Percentiles rank a stretch among this genome's conserved stretches.
phyloP scores from a whole-genome alignment of 2,113 vertebrate genomes.

The Forbesichthys agassizii region DNA sequence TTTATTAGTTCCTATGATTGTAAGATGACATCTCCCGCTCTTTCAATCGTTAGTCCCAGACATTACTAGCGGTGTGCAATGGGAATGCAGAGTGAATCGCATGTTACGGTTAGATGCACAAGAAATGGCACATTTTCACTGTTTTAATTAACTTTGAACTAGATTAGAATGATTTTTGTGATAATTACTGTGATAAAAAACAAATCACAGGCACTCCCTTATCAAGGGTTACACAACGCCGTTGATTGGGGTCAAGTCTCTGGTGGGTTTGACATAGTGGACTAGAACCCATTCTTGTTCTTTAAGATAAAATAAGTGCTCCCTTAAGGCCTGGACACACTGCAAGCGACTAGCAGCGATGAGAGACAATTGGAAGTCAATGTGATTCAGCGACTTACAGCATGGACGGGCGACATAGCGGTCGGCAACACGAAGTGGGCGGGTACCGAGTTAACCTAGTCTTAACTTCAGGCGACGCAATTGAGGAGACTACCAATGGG shows the following conservation, averaged over 20 bases:
- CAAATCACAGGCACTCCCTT: slow-evolving; percentile 23
- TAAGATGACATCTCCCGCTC: not conserved
- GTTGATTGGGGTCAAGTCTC: slow-evolving; percentile 48
- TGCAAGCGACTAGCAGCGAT: not conserved
- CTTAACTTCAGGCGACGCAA: too few species aligned
- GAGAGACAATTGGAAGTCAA: too few species aligned
- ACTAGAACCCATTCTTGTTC: not conserved
- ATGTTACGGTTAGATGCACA: not conserved
- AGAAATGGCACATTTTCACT: slow-evolving; percentile 14
- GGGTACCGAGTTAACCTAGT: too few species aligned
- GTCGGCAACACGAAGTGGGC: too few species aligned
- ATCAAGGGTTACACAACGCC: slow-evolving; percentile 18
- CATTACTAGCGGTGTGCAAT: not conserved
- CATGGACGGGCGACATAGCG: too few species aligned
- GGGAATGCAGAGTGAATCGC: not conserved
- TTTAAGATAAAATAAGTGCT: not conserved
- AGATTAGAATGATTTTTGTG: slow-evolving; percentile 19
- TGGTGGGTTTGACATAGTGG: slow-evolving; percentile 41
- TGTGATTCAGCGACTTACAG: too few species aligned
- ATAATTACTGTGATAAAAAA: slow-evolving; percentile 32
- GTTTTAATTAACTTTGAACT: slow-evolving; percentile 44
- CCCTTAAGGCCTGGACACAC: not conserved
- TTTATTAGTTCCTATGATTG: slow-evolving; percentile 13
- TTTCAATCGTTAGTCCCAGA: not conserved
- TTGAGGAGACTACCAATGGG: too few species aligned